These are phyloP conservation scores for Darevskia nairensis DNA, from an alignment of 2,797 vertebrate genomes.

Conservation along the genomic window DNA sequence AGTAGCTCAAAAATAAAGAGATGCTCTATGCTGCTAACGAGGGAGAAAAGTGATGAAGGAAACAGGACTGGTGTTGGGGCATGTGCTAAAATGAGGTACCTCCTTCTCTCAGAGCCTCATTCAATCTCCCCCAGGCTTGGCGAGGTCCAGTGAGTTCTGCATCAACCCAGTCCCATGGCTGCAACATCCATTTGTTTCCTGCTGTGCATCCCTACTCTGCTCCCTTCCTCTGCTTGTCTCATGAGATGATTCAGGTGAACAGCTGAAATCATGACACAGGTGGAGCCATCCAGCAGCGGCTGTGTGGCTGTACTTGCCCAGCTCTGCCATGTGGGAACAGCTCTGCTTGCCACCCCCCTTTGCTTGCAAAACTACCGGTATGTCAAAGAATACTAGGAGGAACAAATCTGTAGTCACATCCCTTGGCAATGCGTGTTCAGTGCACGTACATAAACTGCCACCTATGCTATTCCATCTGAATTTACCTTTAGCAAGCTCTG, in stretches of 20 bases:
- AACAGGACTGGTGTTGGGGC: neutral
- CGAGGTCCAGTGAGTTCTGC: neutral
- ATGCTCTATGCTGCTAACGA: neutral
- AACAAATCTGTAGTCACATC: neutral
- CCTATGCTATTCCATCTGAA: neutral
- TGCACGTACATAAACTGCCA: neutral
- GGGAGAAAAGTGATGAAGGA: neutral
- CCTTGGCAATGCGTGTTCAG: neutral
- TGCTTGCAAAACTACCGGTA: neutral
- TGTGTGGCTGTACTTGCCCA: neutral
- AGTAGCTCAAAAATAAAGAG: constrained; percentile 8
- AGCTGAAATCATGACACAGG: neutral
- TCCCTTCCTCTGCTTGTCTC: neutral
- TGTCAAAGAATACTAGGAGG: neutral
- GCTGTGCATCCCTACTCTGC: neutral
- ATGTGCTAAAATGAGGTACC: too few species aligned
- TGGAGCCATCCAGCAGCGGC: neutral
- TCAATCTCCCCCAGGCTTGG: neutral
- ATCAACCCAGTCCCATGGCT: neutral
- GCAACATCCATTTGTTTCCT: neutral
- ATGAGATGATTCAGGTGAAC: neutral
- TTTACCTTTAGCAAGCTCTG: neutral
- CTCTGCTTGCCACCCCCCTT: neutral
- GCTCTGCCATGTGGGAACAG: neutral
- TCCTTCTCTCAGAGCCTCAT: neutral